Evolutionary conservation across 2,797 vertebrate species (phyloP), one percentile per base, ranked within the genome.

Genomic region (Acropternis orthonyx): DNA sequence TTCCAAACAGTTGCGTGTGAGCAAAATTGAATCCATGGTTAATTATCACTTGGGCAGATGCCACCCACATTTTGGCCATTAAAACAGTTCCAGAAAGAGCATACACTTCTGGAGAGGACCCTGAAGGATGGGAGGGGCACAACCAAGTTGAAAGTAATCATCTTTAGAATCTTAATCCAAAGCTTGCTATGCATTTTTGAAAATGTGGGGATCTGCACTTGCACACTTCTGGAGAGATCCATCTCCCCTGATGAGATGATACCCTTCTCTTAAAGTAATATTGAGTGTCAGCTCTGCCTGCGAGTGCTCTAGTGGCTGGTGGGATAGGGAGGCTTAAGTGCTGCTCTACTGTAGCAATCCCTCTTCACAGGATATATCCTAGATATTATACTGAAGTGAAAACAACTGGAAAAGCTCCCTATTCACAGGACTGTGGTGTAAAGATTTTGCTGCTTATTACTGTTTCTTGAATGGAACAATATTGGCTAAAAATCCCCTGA

Each of bases 241-340:
- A 17, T 19, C 13, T 66, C 2, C 26, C 12, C 19, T n/a, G 30
- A 19, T 24, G 56, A 61, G 34, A 74, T 3, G 0, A 34, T 3
- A 11, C 2, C 21, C 12, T 66, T 43, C 54, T 68, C 51, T 63
- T 7, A 56, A 44, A 63, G 14, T 52, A 48, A 0, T 8, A 16
- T 63, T 55, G 43, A 48, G 58, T 61, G 18, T 37, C 48, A 68
- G 62, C 22, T 52, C 58, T 68, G 52, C n/a, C 52, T 61, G 22
- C 0, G 0, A 79, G 26, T 12, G 48, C 49, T 72, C 55, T 58
- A 10, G 14, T 22, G 54, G 7, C 66, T 52, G 10, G 9, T 43
- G 37, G 39, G 13, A 73, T 7, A 39, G 8, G 21, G n/a, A 66
- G 49, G 8, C 21, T 87, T 22, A 65, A 71, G 39, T 0, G 0